Evolutionary conservation across 2,113 vertebrate genomes (phyloP), one percentile per base, ranked within the genome.

Genomic region (Tyrannus savana): DNA sequence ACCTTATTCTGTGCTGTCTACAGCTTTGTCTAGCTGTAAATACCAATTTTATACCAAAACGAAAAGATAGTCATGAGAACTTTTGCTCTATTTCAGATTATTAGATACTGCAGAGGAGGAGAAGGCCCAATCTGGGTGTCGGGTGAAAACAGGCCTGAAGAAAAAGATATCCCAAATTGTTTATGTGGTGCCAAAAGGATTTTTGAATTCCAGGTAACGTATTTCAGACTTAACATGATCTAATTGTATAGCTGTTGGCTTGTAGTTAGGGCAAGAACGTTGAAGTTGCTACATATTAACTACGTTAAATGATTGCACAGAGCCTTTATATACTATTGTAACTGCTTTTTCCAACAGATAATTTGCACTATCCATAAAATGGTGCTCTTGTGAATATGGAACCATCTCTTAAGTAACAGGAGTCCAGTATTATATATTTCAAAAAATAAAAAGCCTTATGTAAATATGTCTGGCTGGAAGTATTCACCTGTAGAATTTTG

Each of bases 201-300:
- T 56, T 99, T 99, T 98, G 99, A 99, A 97, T 99, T 99, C 87
- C 99, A 99, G 99, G 10, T 63, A 33, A 62, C 28, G 15, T 37
- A 31, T 71, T 79, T 91, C 55, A 66, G 35, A 62, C 28, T 68
- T 49, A 41, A 69, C 12, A 7, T 33, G 27, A 17, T 71, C 15
- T 50, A n/a, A 33, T 27, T 73, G 12, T 55, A 1, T 10, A 55
- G 42, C 3, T 39, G 7, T 75, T 78, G 24, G 28, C 53, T 68
- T 47, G 9, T 60, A 33, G 33, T n/a, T 69, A 11, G 3, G 71
- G 24, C 14, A n/a, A 33, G 10, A 52, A 58, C 12, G 35, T 19
- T 82, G 14, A 87, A 71, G 39, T 62, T 77, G 7, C 55, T 55
- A 24, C 44, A 72, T 47, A 85, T 11, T 68, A 23, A 71, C 21